Evolutionary conservation across 1,140 invertebrate species (phyloP).

Genomic region (Atta cephalotes): DNA sequence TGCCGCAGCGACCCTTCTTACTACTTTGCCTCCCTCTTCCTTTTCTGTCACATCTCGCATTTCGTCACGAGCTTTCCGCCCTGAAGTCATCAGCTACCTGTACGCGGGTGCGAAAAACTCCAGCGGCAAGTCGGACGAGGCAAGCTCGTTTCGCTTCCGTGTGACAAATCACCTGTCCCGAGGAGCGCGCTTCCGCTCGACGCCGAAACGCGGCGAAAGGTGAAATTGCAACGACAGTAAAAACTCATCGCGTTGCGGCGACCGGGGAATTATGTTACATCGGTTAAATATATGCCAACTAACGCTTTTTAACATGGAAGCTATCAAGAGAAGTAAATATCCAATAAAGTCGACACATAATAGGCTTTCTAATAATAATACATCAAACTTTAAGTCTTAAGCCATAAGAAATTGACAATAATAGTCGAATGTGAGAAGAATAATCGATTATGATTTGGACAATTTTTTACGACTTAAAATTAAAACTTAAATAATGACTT

Average conservation of each 20-base stretch:
- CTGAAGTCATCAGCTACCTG: conserved; percentile 40
- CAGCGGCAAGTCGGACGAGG: conserved; percentile 46
- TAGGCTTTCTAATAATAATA: no score
- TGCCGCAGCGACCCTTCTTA: conserved; percentile 33
- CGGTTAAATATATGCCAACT: conserved; percentile 5
- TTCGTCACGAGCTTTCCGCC: conserved; percentile 28
- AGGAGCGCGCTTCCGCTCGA: conserved; percentile 38
- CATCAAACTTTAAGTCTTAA: no score
- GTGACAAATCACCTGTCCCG: conserved; percentile 69
- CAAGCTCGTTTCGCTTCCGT: conserved; percentile 63
- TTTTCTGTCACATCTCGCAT: background rate
- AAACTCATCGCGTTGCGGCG: conserved; percentile 34
- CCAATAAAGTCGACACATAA: no score
- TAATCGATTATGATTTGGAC: no score
- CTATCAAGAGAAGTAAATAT: background rate
- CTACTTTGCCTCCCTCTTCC: background rate
- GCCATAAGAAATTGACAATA: no score
- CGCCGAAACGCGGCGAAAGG: conserved; percentile 49
- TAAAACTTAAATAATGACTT: no score
- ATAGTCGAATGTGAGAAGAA: no score
- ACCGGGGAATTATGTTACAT: conserved; percentile 6
- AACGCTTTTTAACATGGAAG: background rate
- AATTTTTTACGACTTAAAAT: no score
- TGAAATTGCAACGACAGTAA: conserved; percentile 48
- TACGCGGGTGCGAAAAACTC: conserved; percentile 45